Evolutionary conservation across 2,797 vertebrate species (phyloP), one percentile per base, ranked within the genome.

Genomic region (Synaphobranchus kaupii): DNA sequence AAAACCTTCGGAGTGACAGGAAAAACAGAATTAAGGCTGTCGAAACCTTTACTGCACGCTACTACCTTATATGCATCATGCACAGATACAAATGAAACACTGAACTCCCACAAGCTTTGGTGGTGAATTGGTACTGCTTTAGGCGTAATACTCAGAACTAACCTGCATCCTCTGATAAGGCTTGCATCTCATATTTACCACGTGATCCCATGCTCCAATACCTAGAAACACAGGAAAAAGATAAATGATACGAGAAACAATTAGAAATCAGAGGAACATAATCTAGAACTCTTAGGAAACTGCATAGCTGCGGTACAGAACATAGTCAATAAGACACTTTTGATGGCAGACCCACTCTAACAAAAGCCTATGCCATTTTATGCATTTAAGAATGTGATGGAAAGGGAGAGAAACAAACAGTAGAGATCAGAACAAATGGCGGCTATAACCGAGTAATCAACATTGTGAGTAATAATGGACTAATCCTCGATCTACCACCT

Each of bases 81-180:
- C 44, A 81, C 3, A 22, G 22, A 50, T 10, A 50, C 78, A 25
- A 76, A 44, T 76, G 73, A 44, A 76, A 76, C 44, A 76, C 73
- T 8, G 47, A 47, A 39, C 4, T 44, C 39, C 7, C 15, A 44
- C 17, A 22, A 54, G 20, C 73, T 68, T 81, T 22, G 73, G 12
- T 78, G 20, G 13, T 47, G 39, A 10, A 22, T 12, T 31, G 28
- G 28, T 2, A 28, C 68, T 71, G 50, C 50, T n/a, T 34, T 63
- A 47, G 44, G 20, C 15, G 39, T 0, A 87, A 88, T 80, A 84
- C 8, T 0, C 87, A 0, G 86, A 90, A 88, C 85, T 88, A 93
- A 99, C 98, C 98, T 99, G 98, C 98, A 99, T 99, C 93, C 97
- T 96, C 89, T 97, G 97, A 92, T 98, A 99, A 0, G 98, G 95